Evolutionary conservation across 2,113 vertebrate species (phyloP), one percentile per base, ranked within the genome.

Genomic region (zebrafish (Danio rerio)): DNA sequence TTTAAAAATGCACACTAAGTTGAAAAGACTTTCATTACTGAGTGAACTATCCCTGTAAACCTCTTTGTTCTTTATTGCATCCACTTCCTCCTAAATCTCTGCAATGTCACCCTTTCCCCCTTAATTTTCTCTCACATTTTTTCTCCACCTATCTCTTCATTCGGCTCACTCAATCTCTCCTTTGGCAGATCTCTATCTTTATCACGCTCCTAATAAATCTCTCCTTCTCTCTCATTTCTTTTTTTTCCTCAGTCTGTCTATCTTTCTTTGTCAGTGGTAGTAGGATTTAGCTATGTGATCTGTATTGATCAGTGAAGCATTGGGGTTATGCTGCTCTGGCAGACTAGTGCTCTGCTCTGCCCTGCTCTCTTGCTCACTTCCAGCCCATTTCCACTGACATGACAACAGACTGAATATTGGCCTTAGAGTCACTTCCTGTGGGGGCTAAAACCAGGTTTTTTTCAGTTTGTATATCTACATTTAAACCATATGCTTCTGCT

Each of bases 101-200:
- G 84, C 89, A 90, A 89, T 88, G 83, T 50, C 81, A 75, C 87
- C 86, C 86, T 82, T 74, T 81, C 40, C 31, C 73, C 21, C 82
- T 89, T 80, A 69, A 86, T 89, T 89, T 83, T 89, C 87, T 83
- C 83, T 84, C 84, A 80, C 77, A 42, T 16, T 90, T 87, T 84
- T 79, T 81, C 58, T 9, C 20, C 13, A 16, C 47, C 20, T 80
- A 81, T 80, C n/a, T 13, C 70, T 68, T 78, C 21, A 5, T 84
- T 82, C 85, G 73, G 18, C 31, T 81, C n/a, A 69, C 58, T 43
- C 56, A 71, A 62, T 40, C 76, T 45, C 63, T 65, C 58, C 52
- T 65, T 63, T 53, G n/a, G n/a, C 73, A 76, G 53, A 82, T 76
- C 72, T 76, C 40, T 82, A 53, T 43, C 9, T 18, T 55, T 40